These are phyloP conservation scores for Geodia barretti DNA, from an alignment of 37 sponge, comb jelly and placozoan genomes.

Conservation along the genomic window DNA sequence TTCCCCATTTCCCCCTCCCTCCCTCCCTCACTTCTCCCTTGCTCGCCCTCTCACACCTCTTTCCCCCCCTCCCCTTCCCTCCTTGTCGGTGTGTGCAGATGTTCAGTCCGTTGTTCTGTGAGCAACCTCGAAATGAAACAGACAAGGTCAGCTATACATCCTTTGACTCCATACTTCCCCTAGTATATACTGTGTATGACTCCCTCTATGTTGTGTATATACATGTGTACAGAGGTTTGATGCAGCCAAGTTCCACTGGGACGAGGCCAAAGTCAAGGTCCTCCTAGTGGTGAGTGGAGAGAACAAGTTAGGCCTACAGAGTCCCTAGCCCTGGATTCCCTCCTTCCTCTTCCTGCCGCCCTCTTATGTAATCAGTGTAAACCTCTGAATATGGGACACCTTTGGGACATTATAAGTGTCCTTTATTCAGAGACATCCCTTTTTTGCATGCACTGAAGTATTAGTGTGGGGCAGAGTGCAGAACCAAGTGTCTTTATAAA, in stretches of 20 bases:
- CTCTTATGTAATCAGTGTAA: too few species aligned
- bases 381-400: too few species aligned
- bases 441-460: too few species aligned
- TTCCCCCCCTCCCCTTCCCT: not conserved
- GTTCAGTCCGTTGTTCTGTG: conserved; percentile 66
- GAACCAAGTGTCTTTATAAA: too few species aligned
- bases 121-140: not conserved
- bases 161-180: too few species aligned
- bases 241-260: conserved; percentile 89
- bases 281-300: conserved; percentile 68
- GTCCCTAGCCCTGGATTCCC: too few species aligned
- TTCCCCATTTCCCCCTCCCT: conserved; percentile 13
- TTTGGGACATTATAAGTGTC: too few species aligned
- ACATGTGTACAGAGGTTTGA: conserved; percentile 77
- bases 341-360: too few species aligned
- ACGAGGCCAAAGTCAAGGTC: conserved; percentile 62
- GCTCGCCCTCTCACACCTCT: conserved; percentile 9
- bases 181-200: not conserved
- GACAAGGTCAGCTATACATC: conserved; percentile 11
- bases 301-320: too few species aligned
- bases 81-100: conserved; percentile 20
- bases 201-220: not conserved
- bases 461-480: too few species aligned
- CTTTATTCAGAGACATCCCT: too few species aligned
- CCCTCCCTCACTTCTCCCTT: conserved; percentile 12